Percentiles rank a stretch among this genome's conserved stretches.
These are phyloP conservation scores for Strigamia transsilvanica DNA, from an alignment of 2,888 invertebrate genomes.

Conservation along the genomic window DNA sequence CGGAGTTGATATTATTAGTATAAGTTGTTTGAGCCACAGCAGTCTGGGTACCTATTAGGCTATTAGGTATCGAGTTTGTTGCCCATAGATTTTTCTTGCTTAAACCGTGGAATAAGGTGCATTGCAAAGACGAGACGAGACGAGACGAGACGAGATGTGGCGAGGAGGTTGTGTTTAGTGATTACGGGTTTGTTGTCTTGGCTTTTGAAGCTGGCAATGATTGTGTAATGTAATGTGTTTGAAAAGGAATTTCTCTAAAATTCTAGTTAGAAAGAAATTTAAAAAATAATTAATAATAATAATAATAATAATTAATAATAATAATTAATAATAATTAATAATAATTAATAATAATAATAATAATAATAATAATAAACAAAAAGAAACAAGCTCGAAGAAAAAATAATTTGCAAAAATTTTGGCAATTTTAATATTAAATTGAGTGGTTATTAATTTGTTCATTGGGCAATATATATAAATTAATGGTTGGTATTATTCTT, in stretches of 20 bases:
- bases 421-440: neutral
- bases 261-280: neutral
- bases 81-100: neutral
- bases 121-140: conserved; percentile 5
- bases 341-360: too few species aligned
- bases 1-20: too few species aligned
- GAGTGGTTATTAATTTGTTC: conserved; percentile 17
- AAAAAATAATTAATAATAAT: too few species aligned
- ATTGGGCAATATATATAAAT: conserved; percentile 36
- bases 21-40: too few species aligned
- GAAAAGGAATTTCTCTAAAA: conserved; percentile 24
- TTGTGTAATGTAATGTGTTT: conserved; percentile 47
- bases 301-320: too few species aligned
- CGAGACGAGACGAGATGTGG: too few species aligned
- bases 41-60: too few species aligned
- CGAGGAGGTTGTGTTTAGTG: conserved; percentile 46
- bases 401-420: neutral
- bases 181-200: conserved; percentile 51
- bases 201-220: conserved; percentile 50
- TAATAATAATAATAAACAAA: too few species aligned
- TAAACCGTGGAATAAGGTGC: neutral
- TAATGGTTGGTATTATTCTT: conserved; percentile 38
- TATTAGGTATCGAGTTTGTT: neutral
- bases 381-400: neutral
- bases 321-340: too few species aligned